Percentiles rank a stretch among this genome's conserved stretches.
phyloP scores from a whole-genome alignment of 2,113 vertebrate species.

The Apodemus sylvaticus region DNA sequence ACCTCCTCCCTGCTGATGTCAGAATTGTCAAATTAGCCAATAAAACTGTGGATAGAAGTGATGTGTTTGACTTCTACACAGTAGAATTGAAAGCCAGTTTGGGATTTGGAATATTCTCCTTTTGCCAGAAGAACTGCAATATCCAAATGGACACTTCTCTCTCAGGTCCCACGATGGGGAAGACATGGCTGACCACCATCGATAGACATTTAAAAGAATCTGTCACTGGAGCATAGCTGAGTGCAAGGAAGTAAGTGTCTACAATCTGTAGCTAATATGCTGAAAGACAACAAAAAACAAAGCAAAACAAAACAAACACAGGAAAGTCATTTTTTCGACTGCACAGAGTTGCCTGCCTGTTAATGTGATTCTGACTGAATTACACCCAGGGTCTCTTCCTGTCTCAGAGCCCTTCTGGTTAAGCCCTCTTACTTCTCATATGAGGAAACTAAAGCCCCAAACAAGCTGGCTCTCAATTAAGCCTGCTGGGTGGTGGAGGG shows the following conservation, averaged over 20 bases:
- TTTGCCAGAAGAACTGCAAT: not conserved
- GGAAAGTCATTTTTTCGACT: not conserved
- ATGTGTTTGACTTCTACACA: not conserved
- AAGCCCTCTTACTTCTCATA: not conserved
- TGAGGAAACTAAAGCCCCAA: not conserved
- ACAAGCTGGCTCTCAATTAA: not conserved
- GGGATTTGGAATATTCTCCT: not conserved
- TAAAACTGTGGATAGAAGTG: not conserved
- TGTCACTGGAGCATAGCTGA: slow-evolving; percentile 12
- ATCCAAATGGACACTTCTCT: not conserved
- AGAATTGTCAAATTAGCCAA: not conserved
- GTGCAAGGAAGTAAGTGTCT: not conserved
- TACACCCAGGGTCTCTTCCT: not conserved
- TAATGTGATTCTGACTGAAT: not conserved
- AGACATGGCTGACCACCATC: not conserved
- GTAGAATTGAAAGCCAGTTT: not conserved
- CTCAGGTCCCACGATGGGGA: not conserved
- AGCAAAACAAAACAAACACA: not conserved
- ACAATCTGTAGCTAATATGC: not conserved
- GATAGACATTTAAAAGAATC: not conserved
- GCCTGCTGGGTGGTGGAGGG: not conserved
- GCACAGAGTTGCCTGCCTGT: not conserved
- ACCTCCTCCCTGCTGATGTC: not conserved
- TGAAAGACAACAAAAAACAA: not conserved
- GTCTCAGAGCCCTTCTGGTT: not conserved